Base-by-base conservation (phyloP, 1,140 invertebrate genomes). In the Pseudomyrmex flavicornis region DNA sequence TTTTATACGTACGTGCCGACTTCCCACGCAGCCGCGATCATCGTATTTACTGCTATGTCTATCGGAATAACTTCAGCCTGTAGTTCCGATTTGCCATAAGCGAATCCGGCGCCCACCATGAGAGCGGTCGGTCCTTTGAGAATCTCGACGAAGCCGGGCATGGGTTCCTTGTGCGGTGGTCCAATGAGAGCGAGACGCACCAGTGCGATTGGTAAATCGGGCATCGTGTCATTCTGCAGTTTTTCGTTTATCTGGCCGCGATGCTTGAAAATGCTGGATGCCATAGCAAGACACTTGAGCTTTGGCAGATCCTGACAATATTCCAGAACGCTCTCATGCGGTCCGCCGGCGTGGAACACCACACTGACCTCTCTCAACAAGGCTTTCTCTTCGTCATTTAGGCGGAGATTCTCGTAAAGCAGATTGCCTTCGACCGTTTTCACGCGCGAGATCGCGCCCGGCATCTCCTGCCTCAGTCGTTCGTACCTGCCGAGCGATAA, bases 1-100 rank as follows among this genome's bases (percentile, higher is more conserved):
- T 87, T 17, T 76, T 35, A 17, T 61, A 80, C 76, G 44, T 80
- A 80, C 76, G 8, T 85, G 26, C 79, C 87, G 26, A 89, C 35
- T 26, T 93, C 89, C 92, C 92, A 91, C 20, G 91, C 92, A n/a
- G 88, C 86, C 2, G 72, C 82, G 26, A 93, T 91, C 35, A 93
- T 61, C 10, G 89, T 90, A 52, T 93, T 93, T 12, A 74, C 89
- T 22, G 90, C 87, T 8, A 90, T 12, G 48, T 93, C 92, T 52
- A 89, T 58, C 0, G 92, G 92, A 56, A 90, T 75, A n/a, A 93
- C 68, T 86, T 92, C 86, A 17, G 88, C 91, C 0, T 74, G 88
- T 2, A 89, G 58, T 12, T 90, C 66, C 7, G 82, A 17, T 0
- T 84, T 63, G 35, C 92, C 92, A 1, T 82, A 63, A 13, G 89